phyloP scores from a whole-genome alignment of 2,797 vertebrate species.

The Tarsius wallacei region DNA sequence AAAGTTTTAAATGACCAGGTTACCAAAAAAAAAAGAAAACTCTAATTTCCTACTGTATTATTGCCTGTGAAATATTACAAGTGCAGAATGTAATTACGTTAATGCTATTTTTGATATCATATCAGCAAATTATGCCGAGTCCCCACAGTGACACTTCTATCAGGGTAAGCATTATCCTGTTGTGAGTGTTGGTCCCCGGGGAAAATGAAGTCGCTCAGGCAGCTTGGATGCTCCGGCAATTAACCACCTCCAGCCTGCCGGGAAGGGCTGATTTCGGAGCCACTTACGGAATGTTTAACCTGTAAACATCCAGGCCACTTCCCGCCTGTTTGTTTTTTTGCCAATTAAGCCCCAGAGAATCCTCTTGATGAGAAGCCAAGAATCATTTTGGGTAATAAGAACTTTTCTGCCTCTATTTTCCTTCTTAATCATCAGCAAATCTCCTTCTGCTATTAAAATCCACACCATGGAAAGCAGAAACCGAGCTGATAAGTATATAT shows the following conservation, averaged over 20 bases:
- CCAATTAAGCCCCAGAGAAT: conserved; percentile 86
- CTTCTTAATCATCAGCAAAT: conserved; percentile 89
- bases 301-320: conserved; percentile 87
- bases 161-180: conserved; percentile 90
- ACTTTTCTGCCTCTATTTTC: conserved; percentile 82
- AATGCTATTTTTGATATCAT: conserved; percentile 94
- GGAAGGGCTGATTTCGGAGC: conserved; percentile 83
- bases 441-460: conserved; percentile 88
- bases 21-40: conserved; percentile 66
- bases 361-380: conserved; percentile 77
- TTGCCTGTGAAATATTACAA: conserved; percentile 91
- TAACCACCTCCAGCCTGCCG: conserved; percentile 83
- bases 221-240: conserved; percentile 87
- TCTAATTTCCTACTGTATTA: conserved; percentile 88
- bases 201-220: conserved; percentile 87
- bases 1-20: conserved; percentile 84
- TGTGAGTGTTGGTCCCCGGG: conserved; percentile 86
- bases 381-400: conserved; percentile 81
- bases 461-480: conserved; percentile 85
- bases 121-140: conserved; percentile 90
- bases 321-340: conserved; percentile 85
- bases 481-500: conserved; percentile 83
- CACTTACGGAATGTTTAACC: conserved; percentile 89
- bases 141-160: conserved; percentile 89
- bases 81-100: conserved; percentile 93